Base-by-base conservation (phyloP, 2,888 invertebrate species). In the Tetragnatha montana region DNA sequence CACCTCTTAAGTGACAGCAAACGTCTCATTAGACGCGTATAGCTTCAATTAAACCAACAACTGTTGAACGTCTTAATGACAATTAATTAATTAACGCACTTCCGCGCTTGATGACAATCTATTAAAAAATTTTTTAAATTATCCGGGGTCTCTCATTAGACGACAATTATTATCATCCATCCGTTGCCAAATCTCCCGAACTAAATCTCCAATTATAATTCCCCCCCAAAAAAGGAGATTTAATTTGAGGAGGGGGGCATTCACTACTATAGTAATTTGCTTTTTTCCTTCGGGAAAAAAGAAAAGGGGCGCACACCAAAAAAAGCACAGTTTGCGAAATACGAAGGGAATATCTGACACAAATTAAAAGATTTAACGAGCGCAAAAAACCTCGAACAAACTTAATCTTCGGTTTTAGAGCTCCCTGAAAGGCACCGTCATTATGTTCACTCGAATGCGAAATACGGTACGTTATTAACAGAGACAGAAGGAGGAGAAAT, bases 331-430 rank as follows among this genome's bases (percentile, higher is more conserved):
- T 81, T 85, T 35, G 49, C n/a, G 74, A 68, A 80, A 80, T 70
- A 22, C 60, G 49, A n/a, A n/a, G n/a, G 60, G 74, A 85, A 81
- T 85, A 89, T 85, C 79, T 76, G 89, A 89, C 81, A 89, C 89
- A 89, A 89, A 89, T 89, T 89, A 89, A 89, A 89, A 89, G 89
- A 81, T 89, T 85, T 89, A 89, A 89, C 89, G 85, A 89, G 89
- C 81, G 70, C 74, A 49, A 73, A 89, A 81, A 81, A 21, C 49
- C 17, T 47, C 73, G 50, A 74, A 85, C 76, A 81, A 71, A 74
- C 60, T 89, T 89, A 81, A 85, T 85, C 89, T 89, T 89, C 85
- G 89, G 85, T 81, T 85, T 86, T 74, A 84, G 75, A 85, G 85
- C 79, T 73, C 70, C 76, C 17, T 60, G 74, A 69, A 87, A 82